phyloP scores from a whole-genome alignment of 2,113 vertebrate genomes.

The Kryptolebias marmoratus region DNA sequence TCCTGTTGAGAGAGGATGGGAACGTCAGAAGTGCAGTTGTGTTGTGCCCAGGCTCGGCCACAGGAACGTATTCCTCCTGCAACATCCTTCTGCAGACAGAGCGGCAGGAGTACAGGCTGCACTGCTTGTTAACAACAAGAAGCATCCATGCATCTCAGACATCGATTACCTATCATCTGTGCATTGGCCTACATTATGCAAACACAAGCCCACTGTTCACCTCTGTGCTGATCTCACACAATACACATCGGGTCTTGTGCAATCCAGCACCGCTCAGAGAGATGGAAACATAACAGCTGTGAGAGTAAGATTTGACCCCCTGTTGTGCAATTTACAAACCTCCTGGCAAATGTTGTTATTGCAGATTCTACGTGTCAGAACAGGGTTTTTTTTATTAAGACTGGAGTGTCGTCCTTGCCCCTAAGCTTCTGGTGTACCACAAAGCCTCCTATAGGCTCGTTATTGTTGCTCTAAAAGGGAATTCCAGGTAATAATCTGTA shows the following conservation, averaged over 20 bases:
- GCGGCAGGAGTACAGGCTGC: background rate
- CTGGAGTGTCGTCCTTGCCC: background rate
- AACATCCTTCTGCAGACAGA: background rate
- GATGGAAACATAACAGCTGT: conserved; percentile 42
- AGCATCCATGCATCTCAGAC: background rate
- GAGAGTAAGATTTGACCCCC: conserved; percentile 51
- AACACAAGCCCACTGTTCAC: conserved; percentile 21
- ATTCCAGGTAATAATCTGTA: background rate
- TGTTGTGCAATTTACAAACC: conserved; percentile 57
- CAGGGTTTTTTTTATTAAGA: conserved; percentile 9
- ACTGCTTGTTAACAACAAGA: too few relatives aligned
- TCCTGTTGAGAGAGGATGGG: background rate
- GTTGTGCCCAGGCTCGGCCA: background rate
- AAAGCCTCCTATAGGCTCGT: background rate
- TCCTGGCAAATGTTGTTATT: conserved; percentile 26
- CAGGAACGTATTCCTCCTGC: background rate
- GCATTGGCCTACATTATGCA: background rate
- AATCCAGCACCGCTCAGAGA: conserved; percentile 32
- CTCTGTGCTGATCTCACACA: conserved; percentile 17
- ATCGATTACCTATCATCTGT: background rate
- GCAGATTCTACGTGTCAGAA: conserved; percentile 34
- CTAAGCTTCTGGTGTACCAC: background rate
- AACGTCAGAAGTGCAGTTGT: background rate
- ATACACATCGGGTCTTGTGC: conserved; percentile 47
- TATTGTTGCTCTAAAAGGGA: background rate